phyloP scores from a whole-genome alignment of 1,140 invertebrate genomes.

The Ceratina australensis region DNA sequence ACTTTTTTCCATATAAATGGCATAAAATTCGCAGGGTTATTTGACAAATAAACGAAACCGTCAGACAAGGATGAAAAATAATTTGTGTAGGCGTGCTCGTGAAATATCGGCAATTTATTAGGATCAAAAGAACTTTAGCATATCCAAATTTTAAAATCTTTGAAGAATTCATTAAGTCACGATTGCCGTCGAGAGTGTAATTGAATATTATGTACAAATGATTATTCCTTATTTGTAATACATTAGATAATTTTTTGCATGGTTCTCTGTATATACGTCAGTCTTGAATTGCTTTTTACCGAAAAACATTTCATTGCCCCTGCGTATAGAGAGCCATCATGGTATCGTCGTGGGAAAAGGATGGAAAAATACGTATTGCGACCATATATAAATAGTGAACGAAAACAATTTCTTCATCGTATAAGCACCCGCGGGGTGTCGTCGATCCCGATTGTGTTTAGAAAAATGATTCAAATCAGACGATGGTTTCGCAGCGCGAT shows the following conservation, averaged over 20 bases:
- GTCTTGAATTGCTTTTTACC: constrained; percentile 77
- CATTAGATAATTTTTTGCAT: constrained; percentile 77
- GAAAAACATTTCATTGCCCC: constrained; percentile 69
- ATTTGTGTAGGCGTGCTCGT: constrained; percentile 55
- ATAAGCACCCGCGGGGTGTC: constrained; percentile 37
- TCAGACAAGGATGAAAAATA: constrained; percentile 58
- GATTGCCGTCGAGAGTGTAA: constrained; percentile 77
- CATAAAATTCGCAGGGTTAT: no score
- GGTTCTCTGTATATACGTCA: constrained; percentile 75
- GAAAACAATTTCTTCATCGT: constrained; percentile 26
- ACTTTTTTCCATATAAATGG: no score
- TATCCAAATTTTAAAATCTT: constrained; percentile 67
- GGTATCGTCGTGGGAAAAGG: constrained; percentile 59
- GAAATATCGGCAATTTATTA: constrained; percentile 72
- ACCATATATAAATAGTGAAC: constrained; percentile 38
- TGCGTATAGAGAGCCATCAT: constrained; percentile 55
- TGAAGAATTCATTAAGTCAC: constrained; percentile 77
- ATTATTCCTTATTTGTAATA: constrained; percentile 77
- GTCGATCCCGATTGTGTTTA: constrained; percentile 21
- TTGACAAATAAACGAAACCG: neutral
- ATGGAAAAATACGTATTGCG: constrained; percentile 37
- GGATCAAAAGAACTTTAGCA: constrained; percentile 68
- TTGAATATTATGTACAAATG: constrained; percentile 79
- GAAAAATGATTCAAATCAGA: constrained; percentile 23
- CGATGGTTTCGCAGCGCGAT: no score